Evolutionary conservation across 1,140 invertebrate genomes (phyloP).

Genomic region (Philotrypesis tridentata): DNA sequence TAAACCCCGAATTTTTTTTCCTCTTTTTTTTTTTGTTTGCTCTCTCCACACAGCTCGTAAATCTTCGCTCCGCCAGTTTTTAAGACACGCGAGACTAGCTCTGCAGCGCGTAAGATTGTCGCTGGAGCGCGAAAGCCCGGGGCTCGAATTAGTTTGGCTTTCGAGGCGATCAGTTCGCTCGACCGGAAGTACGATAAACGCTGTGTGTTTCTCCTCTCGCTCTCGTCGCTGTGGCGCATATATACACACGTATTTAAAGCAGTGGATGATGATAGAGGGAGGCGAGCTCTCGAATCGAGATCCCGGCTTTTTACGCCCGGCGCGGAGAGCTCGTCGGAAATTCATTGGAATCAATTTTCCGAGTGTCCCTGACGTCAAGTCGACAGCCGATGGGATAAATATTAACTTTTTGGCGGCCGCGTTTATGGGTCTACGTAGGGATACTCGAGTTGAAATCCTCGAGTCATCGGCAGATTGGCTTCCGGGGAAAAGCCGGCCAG

Average conservation of each 20-base stretch:
- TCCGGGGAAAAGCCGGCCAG: too few relatives aligned
- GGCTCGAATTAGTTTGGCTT: conserved; percentile 9
- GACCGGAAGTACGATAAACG: background rate
- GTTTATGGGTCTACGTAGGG: background rate
- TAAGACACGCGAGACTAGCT: background rate
- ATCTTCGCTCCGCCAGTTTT: background rate
- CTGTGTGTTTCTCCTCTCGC: background rate
- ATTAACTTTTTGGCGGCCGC: background rate
- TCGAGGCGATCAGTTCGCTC: background rate
- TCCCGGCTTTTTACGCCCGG: too few relatives aligned
- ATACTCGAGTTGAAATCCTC: background rate
- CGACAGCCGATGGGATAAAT: too few relatives aligned
- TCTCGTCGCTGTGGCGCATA: background rate
- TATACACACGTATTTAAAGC: background rate
- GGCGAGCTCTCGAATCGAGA: too few relatives aligned
- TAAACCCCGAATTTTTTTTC: too few relatives aligned
- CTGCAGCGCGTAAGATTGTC: background rate
- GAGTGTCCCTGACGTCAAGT: background rate
- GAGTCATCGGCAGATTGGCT: too few relatives aligned
- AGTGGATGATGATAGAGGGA: too few relatives aligned
- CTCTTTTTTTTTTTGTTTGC: too few relatives aligned
- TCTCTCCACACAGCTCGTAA: background rate
- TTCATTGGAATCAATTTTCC: background rate
- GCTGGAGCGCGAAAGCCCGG: background rate
- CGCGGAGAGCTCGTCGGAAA: too few relatives aligned